Evolutionary conservation across 2,888 invertebrate genomes (phyloP), one percentile per base, ranked within the genome.

Genomic region (Heteropelma amictum): DNA sequence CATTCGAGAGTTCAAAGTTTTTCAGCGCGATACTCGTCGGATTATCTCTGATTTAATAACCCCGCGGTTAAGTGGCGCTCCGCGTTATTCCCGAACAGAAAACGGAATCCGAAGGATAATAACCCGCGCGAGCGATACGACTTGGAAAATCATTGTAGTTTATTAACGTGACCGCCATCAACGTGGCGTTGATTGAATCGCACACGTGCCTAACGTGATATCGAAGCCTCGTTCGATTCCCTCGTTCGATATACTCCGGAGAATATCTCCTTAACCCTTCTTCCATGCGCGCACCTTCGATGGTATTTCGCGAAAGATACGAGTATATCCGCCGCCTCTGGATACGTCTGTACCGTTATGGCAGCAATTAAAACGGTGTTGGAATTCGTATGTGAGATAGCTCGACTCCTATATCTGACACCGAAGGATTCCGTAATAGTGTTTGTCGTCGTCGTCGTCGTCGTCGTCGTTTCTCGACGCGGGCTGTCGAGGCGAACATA

Each of bases 301-400:
- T 61, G 17, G 45, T 61, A 47, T 33, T 47, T 61, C 45, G 28
- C 33, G 33, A 61, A 60, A 60, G 51, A 51, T 38, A 19, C 14
- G 30, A 38, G 64, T 51, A 26, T 51, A 64, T 64, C 51, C 38
- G 40, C 38, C 26, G 51, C 40, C 30, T 28, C 51, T 26, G 21
- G 64, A 65, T 64, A 54, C 42, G 64, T 70, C 58, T 72, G 53
- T 86, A 84, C 88, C 88, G 88, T 88, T 88, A 88, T 79, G 78
- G 78, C 75, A 77, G 83, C 87, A 88, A 88, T 88, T 88, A 88
- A 88, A 88, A 88, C 88, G 87, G 87, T 87, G 86, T 87, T 83
- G 87, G 86, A 84, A 86, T 83, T 86, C 83, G 81, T 84, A 83
- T 83, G 79, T 78, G 77, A 30, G 67, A 42, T 35, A 63, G 72